Percentiles rank a stretch among this genome's conserved stretches.
These are phyloP conservation scores for Romanogobio albipinnatus DNA, from an alignment of 2,113 vertebrate genomes.

Conservation along the genomic window DNA sequence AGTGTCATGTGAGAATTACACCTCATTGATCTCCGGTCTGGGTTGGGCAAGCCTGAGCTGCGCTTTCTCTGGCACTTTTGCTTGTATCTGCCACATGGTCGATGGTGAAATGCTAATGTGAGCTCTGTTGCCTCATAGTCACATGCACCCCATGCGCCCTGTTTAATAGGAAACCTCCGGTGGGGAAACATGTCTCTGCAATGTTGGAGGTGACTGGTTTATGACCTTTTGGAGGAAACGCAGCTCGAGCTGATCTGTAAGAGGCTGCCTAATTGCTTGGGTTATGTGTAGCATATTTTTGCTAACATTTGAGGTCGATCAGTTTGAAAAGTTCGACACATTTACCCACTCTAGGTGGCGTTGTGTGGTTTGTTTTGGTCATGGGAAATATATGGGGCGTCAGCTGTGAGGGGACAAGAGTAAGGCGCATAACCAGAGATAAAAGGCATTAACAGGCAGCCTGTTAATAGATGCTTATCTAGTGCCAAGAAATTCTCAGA, in stretches of 20 bases:
- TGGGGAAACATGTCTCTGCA: conserved; percentile 39
- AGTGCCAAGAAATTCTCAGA: conserved; percentile 45
- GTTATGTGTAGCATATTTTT: neutral
- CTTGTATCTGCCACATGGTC: conserved; percentile 27
- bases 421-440: conserved; percentile 9
- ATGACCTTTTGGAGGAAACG: conserved; percentile 55
- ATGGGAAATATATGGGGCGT: neutral
- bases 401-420: conserved; percentile 44
- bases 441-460: conserved; percentile 47
- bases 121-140: conserved; percentile 50
- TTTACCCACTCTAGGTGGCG: conserved; percentile 2
- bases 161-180: conserved; percentile 60
- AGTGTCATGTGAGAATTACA: conserved; percentile 45
- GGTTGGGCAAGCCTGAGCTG: conserved; percentile 41
- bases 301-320: conserved; percentile 9
- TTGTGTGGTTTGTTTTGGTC: conserved; percentile 12
- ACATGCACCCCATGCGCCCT: conserved; percentile 50
- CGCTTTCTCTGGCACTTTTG: conserved; percentile 8
- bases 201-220: conserved; percentile 45
- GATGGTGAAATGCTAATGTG: conserved; percentile 51
- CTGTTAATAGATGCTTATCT: conserved; percentile 41
- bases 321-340: neutral
- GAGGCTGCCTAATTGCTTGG: conserved; percentile 3
- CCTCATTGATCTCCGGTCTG: conserved; percentile 29
- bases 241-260: neutral